A percentile compares a stretch with the other conserved stretches of the same genome.
These are phyloP conservation scores for Cephus cinctus DNA, from an alignment of 1,140 invertebrate species.

Conservation along the genomic window DNA sequence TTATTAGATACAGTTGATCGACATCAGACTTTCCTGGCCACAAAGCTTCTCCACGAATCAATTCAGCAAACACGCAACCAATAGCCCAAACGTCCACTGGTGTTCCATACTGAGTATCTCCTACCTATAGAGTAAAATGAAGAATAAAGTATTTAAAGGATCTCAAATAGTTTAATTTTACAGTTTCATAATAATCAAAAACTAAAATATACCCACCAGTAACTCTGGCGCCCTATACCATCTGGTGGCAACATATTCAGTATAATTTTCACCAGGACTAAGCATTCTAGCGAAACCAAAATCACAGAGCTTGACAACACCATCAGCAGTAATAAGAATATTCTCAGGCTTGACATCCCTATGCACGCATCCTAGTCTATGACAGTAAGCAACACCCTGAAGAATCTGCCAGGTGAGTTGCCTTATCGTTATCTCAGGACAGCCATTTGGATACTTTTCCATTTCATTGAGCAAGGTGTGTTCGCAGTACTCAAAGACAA, in stretches of 20 bases:
- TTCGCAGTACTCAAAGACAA: constrained; percentile 99
- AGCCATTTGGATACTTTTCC: constrained; percentile 82
- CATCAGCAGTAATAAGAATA: constrained; percentile 91
- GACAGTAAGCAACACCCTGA: constrained; percentile 93
- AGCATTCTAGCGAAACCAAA: constrained; percentile 98
- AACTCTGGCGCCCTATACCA: constrained; percentile 98
- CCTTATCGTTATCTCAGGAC: constrained; percentile 83
- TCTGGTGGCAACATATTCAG: constrained; percentile 97
- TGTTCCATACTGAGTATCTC: constrained; percentile 95
- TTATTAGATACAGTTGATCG: constrained; percentile 95
- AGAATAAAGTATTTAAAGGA: constrained; percentile 3
- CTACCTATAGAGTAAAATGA: too few species aligned
- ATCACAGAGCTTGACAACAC: constrained; percentile 96
- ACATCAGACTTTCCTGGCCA: constrained; percentile 99
- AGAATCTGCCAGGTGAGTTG: constrained; percentile 95
- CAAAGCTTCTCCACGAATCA: constrained; percentile 91
- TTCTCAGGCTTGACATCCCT: constrained; percentile 99
- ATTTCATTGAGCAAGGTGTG: constrained; percentile 95
- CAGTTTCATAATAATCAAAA: too few species aligned
- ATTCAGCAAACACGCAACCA: constrained; percentile 93
- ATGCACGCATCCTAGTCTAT: constrained; percentile 94
- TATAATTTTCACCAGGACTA: constrained; percentile 97
- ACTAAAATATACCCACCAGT: constrained; percentile 53
- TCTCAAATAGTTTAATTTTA: too few species aligned
- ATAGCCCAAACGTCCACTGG: constrained; percentile 98